Percentiles rank a stretch among this genome's conserved stretches.
These are phyloP conservation scores for Pangasius krempfi DNA, from an alignment of 2,797 vertebrate genomes.

Conservation along the genomic window DNA sequence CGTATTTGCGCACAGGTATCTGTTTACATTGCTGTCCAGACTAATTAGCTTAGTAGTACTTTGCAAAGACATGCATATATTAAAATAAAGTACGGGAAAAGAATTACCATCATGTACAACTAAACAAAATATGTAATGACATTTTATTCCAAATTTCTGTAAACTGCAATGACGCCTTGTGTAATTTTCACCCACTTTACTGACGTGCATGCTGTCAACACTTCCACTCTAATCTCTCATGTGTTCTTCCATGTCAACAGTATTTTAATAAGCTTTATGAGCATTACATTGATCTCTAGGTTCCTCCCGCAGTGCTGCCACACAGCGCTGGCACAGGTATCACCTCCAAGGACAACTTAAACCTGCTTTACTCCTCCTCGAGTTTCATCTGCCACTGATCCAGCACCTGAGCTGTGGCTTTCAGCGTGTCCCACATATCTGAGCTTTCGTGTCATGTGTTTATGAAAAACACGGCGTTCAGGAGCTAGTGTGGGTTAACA, in stretches of 20 bases:
- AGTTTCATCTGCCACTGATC: slow-evolving; percentile 73
- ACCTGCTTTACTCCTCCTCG: slow-evolving; percentile 77
- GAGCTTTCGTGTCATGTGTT: slow-evolving; percentile 74
- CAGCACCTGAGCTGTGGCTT: slow-evolving; percentile 62
- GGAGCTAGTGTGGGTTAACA: slow-evolving; percentile 28
- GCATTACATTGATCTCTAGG: slow-evolving; percentile 51
- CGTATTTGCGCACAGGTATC: not conserved
- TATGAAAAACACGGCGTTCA: slow-evolving; percentile 72
- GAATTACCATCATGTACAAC: slow-evolving; percentile 37
- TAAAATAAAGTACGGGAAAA: slow-evolving; percentile 34
- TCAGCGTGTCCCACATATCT: slow-evolving; percentile 33
- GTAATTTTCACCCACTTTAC: slow-evolving; percentile 30
- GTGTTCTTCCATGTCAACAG: slow-evolving; percentile 41
- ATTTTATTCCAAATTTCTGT: slow-evolving; percentile 29
- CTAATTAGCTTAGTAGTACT: not conserved
- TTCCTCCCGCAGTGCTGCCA: slow-evolving; percentile 50
- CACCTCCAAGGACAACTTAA: slow-evolving; percentile 74
- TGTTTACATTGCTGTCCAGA: not conserved
- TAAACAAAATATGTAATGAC: slow-evolving; percentile 41
- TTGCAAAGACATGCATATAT: slow-evolving; percentile 10
- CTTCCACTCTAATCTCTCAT: slow-evolving; percentile 35
- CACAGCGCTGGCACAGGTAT: slow-evolving; percentile 73
- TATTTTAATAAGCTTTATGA: slow-evolving; percentile 48
- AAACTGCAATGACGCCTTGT: not conserved
- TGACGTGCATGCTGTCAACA: slow-evolving; percentile 32